phyloP scores from a whole-genome alignment of 2,888 invertebrate species.

The Eupeodes latifasciatus region DNA sequence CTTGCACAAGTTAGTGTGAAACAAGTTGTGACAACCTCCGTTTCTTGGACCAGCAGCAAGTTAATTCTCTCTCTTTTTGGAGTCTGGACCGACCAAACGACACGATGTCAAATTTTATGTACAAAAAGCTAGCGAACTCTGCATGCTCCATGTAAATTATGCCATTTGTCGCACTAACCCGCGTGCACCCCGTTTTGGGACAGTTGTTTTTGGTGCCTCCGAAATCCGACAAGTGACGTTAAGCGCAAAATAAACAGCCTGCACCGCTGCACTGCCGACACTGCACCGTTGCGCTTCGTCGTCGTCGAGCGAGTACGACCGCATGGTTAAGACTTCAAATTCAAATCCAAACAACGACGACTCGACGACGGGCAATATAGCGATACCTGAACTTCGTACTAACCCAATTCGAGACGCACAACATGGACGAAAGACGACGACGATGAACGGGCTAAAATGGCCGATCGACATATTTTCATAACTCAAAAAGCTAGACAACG shows the following conservation, averaged over 20 bases:
- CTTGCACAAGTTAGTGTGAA: conserved; percentile 65
- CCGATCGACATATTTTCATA: conserved; percentile 57
- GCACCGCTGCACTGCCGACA: background rate
- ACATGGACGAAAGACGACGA: background rate
- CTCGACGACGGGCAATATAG: conserved; percentile 1
- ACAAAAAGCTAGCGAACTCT: conserved; percentile 45
- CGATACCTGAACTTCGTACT: conserved; percentile 63
- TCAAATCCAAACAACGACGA: conserved; percentile 19
- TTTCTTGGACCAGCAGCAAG: conserved; percentile 50
- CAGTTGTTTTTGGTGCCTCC: conserved; percentile 1
- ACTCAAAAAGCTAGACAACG: conserved; percentile 56
- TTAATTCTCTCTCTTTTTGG: conserved; percentile 37
- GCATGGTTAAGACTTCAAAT: conserved; percentile 15
- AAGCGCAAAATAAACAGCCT: conserved; percentile 47
- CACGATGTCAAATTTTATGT: conserved; percentile 51
- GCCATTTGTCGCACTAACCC: conserved; percentile 58
- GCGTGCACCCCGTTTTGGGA: background rate
- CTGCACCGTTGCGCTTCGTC: too few species aligned
- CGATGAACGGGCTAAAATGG: conserved; percentile 10
- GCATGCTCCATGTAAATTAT: conserved; percentile 50
- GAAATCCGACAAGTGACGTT: conserved; percentile 50
- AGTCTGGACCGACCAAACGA: background rate
- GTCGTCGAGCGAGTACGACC: background rate
- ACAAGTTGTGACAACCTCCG: conserved; percentile 65
- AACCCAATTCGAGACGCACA: conserved; percentile 65